Evolutionary conservation across 2,888 invertebrate species (phyloP).

Genomic region (Hirtodrosophila confusa): DNA sequence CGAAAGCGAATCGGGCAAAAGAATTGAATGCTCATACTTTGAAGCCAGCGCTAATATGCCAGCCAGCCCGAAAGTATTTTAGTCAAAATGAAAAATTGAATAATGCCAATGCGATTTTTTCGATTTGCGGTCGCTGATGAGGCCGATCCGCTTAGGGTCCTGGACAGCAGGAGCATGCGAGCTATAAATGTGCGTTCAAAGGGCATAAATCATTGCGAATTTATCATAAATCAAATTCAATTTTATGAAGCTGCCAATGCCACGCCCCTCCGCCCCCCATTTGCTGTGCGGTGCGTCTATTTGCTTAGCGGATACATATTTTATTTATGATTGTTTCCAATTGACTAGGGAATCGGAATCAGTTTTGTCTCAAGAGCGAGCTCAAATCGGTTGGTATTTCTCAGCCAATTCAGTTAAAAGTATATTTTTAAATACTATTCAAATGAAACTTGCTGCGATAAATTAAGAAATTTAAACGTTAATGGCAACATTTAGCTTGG

Average conservation of each 20-base stretch:
- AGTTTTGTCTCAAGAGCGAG: slow-evolving; percentile 48
- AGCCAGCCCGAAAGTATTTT: slow-evolving; percentile 49
- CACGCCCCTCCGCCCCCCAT: slow-evolving; percentile 17
- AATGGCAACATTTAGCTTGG: neutral
- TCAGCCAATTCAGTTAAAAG: neutral
- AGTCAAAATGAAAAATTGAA: slow-evolving; percentile 63
- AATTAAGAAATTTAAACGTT: neutral
- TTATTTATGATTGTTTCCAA: slow-evolving; percentile 77
- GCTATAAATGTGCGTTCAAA: slow-evolving; percentile 59
- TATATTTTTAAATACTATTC: no score
- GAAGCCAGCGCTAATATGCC: slow-evolving; percentile 1
- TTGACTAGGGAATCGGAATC: slow-evolving; percentile 55
- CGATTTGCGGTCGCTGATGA: slow-evolving; percentile 50
- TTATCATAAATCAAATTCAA: slow-evolving; percentile 80
- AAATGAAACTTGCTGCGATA: neutral
- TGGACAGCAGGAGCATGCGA: slow-evolving; percentile 41
- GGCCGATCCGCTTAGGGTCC: slow-evolving; percentile 57
- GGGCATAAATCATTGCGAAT: slow-evolving; percentile 76
- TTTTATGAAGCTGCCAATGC: slow-evolving; percentile 49
- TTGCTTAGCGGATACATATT: slow-evolving; percentile 58
- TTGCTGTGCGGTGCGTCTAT: slow-evolving; percentile 28
- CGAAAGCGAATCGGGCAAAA: slow-evolving; percentile 13
- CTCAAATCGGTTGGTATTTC: slow-evolving; percentile 7
- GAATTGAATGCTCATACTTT: slow-evolving; percentile 47
- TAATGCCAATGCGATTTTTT: slow-evolving; percentile 52